Percentiles rank a stretch among this genome's conserved stretches.
phyloP scores from a whole-genome alignment of 1,140 invertebrate species.

The fruit fly (Drosophila melanogaster) region Release_6_plus_ISO1_MT NT_033779.5:3191001-3191500 shows the following conservation, averaged over 20 bases:
- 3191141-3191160: constrained; percentile 59
- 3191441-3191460: no score
- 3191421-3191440: constrained; percentile 6
- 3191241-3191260: constrained; percentile 10
- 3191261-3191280: constrained; percentile 17
- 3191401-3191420: constrained; percentile 53
- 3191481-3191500: not conserved
- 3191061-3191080: constrained; percentile 6
- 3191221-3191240: constrained; percentile 26
- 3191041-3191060: constrained; percentile 32
- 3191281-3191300: constrained; percentile 20
- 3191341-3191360: constrained; percentile 60
- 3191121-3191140: constrained; percentile 60
- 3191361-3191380: constrained; percentile 44
- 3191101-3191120: constrained; percentile 46
- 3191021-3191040: constrained; percentile 3
- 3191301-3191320: constrained; percentile 17
- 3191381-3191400: constrained; percentile 36
- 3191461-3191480: not conserved
- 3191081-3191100: constrained; percentile 17
- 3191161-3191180: constrained; percentile 74
- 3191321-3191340: constrained; percentile 53
- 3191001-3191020: not conserved
- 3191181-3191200: constrained; percentile 35
- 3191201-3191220: constrained; percentile 6